Evolutionary conservation across 1,140 invertebrate genomes (phyloP).

Genomic region (Colletes latitarsis): DNA sequence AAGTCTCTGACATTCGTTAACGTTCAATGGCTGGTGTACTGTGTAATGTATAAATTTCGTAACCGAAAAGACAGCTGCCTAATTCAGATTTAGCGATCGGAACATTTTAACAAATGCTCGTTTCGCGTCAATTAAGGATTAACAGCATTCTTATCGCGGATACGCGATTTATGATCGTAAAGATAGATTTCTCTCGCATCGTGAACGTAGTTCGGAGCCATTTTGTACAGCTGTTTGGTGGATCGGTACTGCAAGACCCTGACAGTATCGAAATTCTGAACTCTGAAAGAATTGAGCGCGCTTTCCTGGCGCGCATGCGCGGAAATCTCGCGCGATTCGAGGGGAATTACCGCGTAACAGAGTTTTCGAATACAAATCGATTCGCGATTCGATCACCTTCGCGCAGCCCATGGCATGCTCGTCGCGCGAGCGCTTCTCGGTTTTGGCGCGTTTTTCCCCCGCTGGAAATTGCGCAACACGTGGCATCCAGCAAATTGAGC

Average conservation of each 20-base stretch:
- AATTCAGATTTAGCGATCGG: no score
- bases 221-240: slow-evolving; percentile 23
- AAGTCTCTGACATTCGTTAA: slow-evolving; percentile 9
- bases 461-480: slow-evolving; percentile 8
- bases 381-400: neutral
- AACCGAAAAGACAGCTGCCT: no score
- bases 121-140: no score
- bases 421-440: neutral
- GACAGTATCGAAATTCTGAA: neutral
- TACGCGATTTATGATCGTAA: no score
- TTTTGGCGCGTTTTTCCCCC: neutral
- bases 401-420: neutral
- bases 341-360: neutral
- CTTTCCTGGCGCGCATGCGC: neutral
- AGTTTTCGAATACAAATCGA: neutral
- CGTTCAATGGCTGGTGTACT: no score
- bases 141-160: no score
- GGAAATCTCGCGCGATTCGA: neutral
- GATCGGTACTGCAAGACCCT: slow-evolving; percentile 21
- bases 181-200: no score
- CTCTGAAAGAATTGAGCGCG: neutral
- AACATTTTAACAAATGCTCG: no score
- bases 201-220: neutral
- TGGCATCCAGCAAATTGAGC: slow-evolving; percentile 10
- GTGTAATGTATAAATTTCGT: no score